A percentile compares a stretch with the other conserved stretches of the same genome.
These are phyloP conservation scores for Melanaphis sacchari DNA, from an alignment of 1,140 invertebrate genomes.

Conservation along the genomic window DNA sequence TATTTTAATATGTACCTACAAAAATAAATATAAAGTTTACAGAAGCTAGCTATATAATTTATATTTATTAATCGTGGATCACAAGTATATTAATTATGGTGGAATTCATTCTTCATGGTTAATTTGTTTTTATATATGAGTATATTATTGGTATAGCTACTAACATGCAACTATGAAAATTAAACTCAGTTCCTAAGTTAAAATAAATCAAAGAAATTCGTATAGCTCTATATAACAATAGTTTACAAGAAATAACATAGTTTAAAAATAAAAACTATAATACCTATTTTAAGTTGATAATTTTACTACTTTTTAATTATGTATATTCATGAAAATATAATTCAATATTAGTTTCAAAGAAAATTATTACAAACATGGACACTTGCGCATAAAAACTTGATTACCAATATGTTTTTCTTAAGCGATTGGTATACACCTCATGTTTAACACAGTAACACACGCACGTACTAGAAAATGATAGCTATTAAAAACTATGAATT, in stretches of 20 bases:
- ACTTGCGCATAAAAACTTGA: too few relatives aligned
- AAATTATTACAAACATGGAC: too few relatives aligned
- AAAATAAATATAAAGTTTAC: not conserved
- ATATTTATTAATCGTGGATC: not conserved
- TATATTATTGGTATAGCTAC: not conserved
- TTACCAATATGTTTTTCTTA: too few relatives aligned
- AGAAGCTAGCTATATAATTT: not conserved
- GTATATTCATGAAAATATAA: not conserved
- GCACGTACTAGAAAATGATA: too few relatives aligned
- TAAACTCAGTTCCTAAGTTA: not conserved
- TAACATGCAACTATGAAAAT: not conserved
- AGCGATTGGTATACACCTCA: too few relatives aligned
- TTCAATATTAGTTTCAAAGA: too few relatives aligned
- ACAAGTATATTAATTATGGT: not conserved
- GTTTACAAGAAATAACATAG: too few relatives aligned
- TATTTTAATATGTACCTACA: not conserved
- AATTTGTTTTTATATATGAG: not conserved
- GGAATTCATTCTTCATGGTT: not conserved
- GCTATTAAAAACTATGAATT: not conserved
- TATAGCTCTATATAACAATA: too few relatives aligned
- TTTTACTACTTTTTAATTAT: not conserved
- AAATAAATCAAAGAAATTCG: too few relatives aligned
- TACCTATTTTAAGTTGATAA: not conserved
- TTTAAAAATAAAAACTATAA: too few relatives aligned
- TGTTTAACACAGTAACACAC: too few relatives aligned